Base-by-base conservation (phyloP, 1,140 invertebrate genomes). In the Drosophila sp. region DNA sequence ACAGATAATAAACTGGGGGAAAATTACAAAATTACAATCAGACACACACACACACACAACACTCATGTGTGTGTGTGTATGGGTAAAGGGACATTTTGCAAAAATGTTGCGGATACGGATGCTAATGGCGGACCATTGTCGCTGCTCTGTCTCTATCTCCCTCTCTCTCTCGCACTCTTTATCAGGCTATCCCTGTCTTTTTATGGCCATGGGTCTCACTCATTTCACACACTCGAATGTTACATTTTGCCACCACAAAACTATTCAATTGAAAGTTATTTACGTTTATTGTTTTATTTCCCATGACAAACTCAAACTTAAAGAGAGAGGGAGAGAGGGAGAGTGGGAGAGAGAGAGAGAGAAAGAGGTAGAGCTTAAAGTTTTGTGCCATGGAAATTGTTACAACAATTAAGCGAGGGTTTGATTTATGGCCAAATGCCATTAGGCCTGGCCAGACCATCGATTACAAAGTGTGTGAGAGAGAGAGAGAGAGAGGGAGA, bases 11-110 rank as follows among this genome's bases (percentile, higher is more conserved):
- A 87, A 87, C 84, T 87, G 76, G 77, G 76, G 77, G 80, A 87
- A 87, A 87, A 87, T 87, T 87, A 87, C 84, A 87, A 87, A 87
- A 87, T 87, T 87, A 89, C 83, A 83, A 87, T 87, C 83, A 87
- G 74, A 71, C 63, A 66, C 61, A 77, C 57, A 68, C 25, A 63
- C 29, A 57, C 40, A 66, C 8, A 63, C 57, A 64, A 35, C 32
- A 66, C 70, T 63, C 25, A 72, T 57, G 60, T 17, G 17, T 17
- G 17, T 17, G 17, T 17, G 17, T 70, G 63, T 62, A 65, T 79
- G 66, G 66, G 27, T 38, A 32, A 7, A 29, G 55, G 54, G 50
- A 32, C 44, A n/a, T 4, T 33, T 50, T 30, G 40, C 56, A 35
- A 17, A 33, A 17, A 3, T 17, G 23, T 38, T 29, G 75, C 67